phyloP scores from a whole-genome alignment of 2,888 invertebrate species.

The Leistus spinibarbis region DNA sequence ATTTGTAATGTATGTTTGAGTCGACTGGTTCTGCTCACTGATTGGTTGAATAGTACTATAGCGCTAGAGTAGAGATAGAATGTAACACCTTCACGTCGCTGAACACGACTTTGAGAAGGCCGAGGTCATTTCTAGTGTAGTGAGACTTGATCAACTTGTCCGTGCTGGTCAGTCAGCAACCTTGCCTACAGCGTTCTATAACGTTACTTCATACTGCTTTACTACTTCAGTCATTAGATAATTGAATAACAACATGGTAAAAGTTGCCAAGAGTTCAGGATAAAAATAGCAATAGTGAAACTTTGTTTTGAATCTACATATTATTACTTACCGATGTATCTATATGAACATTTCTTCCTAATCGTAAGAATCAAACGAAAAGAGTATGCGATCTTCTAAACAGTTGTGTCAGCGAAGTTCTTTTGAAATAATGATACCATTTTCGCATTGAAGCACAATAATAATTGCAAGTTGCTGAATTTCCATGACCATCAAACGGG shows the following conservation, averaged over 20 bases:
- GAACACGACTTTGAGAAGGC: constrained; percentile 7
- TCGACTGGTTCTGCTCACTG: background rate
- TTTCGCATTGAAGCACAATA: background rate
- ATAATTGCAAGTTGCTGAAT: background rate
- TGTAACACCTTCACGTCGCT: constrained; percentile 1
- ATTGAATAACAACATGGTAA: background rate
- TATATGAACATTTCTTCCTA: too few species aligned
- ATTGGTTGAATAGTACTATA: background rate
- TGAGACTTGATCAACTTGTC: background rate
- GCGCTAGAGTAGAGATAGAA: background rate
- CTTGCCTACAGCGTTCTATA: constrained; percentile 8
- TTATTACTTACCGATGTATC: too few species aligned
- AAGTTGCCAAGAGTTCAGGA: background rate
- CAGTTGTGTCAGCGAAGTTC: too few species aligned
- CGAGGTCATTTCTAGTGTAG: background rate
- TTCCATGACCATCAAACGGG: background rate
- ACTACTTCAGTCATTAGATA: background rate
- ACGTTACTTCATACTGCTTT: background rate
- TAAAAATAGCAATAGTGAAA: too few species aligned
- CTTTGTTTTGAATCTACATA: too few species aligned
- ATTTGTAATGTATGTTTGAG: background rate
- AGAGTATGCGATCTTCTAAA: too few species aligned
- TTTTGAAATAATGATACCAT: background rate
- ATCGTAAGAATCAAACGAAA: too few species aligned
- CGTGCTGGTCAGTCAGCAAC: constrained; percentile 4